Percentiles rank a stretch among this genome's conserved stretches.
These are phyloP conservation scores for Eristalinus aeneus DNA, from an alignment of 2,888 invertebrate genomes.

Conservation along the genomic window DNA sequence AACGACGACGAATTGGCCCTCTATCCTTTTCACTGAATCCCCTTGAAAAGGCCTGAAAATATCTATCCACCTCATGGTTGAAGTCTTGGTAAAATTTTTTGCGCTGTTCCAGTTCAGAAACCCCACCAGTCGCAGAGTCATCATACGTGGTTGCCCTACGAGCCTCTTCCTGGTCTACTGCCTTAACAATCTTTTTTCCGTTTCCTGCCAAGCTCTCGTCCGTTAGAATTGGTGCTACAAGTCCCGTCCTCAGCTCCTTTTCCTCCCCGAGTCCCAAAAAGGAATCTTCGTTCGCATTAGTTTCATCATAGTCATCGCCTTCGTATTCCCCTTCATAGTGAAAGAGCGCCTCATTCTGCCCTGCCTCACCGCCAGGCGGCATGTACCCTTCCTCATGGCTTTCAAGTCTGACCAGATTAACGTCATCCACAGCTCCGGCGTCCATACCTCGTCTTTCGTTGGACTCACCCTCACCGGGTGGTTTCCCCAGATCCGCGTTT, in stretches of 20 bases:
- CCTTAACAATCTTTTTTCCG: slow-evolving; percentile 30
- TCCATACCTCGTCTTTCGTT: slow-evolving; percentile 22
- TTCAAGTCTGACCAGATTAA: not conserved
- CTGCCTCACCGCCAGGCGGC: not conserved
- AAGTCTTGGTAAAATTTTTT: too few species aligned
- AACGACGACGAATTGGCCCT: too few species aligned
- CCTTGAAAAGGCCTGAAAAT: too few species aligned
- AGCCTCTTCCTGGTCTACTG: slow-evolving; percentile 43
- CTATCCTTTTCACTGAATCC: too few species aligned
- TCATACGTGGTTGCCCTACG: slow-evolving; percentile 30
- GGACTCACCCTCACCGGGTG: slow-evolving; percentile 15
- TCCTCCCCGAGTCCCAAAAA: not conserved
- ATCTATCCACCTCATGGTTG: too few species aligned
- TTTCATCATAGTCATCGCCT: slow-evolving; percentile 49
- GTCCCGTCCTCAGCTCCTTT: too few species aligned
- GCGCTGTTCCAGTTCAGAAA: too few species aligned
- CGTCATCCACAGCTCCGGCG: slow-evolving; percentile 12
- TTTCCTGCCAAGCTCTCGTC: not conserved
- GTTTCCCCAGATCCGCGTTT: not conserved
- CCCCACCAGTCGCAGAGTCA: too few species aligned
- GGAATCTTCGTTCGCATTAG: slow-evolving; percentile 23
- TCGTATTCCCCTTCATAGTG: slow-evolving; percentile 35
- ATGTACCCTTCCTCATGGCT: slow-evolving; percentile 12
- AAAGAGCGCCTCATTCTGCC: not conserved
- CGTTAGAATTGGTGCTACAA: not conserved